These are phyloP conservation scores for Spermophilus dauricus DNA, from an alignment of 2,113 vertebrate species.

Conservation along the genomic window DNA sequence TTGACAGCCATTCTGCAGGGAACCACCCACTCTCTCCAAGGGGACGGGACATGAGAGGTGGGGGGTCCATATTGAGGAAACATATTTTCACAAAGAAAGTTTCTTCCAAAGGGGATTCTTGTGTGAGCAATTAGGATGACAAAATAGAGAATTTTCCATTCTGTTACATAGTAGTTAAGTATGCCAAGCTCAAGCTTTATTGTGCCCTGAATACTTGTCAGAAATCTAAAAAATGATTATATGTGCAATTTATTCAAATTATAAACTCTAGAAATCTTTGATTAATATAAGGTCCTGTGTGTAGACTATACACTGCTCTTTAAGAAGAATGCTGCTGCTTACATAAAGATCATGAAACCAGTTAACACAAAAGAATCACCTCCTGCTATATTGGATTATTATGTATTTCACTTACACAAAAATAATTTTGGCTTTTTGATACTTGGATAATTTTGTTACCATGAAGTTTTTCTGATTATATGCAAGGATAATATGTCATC, in stretches of 20 bases:
- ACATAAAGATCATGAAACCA: not conserved
- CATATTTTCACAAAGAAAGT: conserved; percentile 56
- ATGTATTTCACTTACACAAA: not conserved
- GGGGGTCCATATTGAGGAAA: conserved; percentile 23
- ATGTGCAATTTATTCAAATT: conserved; percentile 7
- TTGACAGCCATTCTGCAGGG: conserved; percentile 65
- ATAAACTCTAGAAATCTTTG: conserved; percentile 22
- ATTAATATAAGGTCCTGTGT: not conserved
- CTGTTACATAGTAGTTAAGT: not conserved
- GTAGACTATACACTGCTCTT: conserved; percentile 27
- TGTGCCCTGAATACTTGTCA: conserved; percentile 14
- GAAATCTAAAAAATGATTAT: conserved; percentile 46
- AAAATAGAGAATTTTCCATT: conserved; percentile 51
- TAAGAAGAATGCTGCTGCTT: not conserved
- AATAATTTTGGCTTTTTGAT: conserved; percentile 50
- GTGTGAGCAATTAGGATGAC: conserved; percentile 35
- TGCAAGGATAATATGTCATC: not conserved
- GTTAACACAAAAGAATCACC: not conserved
- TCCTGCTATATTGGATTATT: not conserved
- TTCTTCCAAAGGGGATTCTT: conserved; percentile 66
- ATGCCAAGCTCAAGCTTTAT: conserved; percentile 5
- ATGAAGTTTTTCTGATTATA: conserved; percentile 19
- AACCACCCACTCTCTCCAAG: conserved; percentile 31
- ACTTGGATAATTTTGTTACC: not conserved
- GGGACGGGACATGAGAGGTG: conserved; percentile 16